These are phyloP conservation scores for Hybognathus amarus DNA, from an alignment of 2,797 vertebrate species.

Conservation along the genomic window DNA sequence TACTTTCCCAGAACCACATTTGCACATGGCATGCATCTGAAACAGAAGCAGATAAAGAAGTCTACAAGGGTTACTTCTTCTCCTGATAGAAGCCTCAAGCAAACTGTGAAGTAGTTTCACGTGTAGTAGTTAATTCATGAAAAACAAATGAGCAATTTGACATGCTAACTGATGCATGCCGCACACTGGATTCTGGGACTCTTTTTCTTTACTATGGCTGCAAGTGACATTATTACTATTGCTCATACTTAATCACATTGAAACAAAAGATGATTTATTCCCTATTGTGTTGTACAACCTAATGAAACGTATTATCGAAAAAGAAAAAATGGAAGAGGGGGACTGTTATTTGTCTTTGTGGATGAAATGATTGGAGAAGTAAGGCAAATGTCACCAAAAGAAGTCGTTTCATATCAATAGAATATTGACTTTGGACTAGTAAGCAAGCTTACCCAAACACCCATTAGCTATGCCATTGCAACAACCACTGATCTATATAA, in stretches of 20 bases:
- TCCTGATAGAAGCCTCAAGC: constrained; percentile 1
- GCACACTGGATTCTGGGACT: constrained; percentile 5
- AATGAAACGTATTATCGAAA: neutral
- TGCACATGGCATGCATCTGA: neutral
- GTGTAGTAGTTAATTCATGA: constrained; percentile 23
- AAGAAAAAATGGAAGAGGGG: neutral
- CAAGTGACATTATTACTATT: constrained; percentile 1
- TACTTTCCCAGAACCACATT: constrained; percentile 13
- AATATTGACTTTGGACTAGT: neutral
- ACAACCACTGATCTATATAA: too few relatives aligned
- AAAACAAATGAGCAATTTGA: constrained; percentile 36
- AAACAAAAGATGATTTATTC: neutral
- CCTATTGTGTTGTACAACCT: neutral
- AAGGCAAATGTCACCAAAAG: neutral
- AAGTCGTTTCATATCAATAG: neutral
- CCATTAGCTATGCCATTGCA: neutral
- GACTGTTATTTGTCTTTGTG: neutral
- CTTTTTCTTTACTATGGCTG: neutral
- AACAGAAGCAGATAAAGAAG: neutral
- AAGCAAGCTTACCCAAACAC: neutral
- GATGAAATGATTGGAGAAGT: neutral
- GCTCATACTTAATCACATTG: neutral
- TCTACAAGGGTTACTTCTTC: neutral
- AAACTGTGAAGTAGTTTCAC: constrained; percentile 13
- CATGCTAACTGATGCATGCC: constrained; percentile 3